These are phyloP conservation scores for Heliothis subflexa DNA, from an alignment of 1,140 invertebrate genomes.

Conservation along the genomic window DNA sequence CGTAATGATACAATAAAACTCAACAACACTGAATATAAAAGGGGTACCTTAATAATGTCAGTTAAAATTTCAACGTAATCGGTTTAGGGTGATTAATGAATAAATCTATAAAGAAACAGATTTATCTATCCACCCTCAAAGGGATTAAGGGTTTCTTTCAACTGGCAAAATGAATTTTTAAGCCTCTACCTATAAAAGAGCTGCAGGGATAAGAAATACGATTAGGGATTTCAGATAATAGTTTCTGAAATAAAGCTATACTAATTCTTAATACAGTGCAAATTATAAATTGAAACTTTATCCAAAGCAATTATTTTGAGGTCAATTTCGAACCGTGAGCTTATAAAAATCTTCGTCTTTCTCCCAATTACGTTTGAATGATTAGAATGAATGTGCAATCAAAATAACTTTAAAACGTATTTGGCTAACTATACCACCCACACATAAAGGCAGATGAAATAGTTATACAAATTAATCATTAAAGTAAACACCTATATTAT, in stretches of 20 bases:
- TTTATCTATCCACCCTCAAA: conserved; percentile 50
- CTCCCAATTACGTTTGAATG: too few species aligned
- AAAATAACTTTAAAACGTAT: too few species aligned
- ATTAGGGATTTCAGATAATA: conserved; percentile 35
- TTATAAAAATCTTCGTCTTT: too few species aligned
- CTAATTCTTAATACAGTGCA: neutral
- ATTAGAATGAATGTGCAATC: too few species aligned
- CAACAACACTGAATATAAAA: conserved; percentile 20
- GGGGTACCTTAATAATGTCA: conserved; percentile 39
- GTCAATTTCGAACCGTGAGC: neutral
- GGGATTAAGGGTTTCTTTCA: conserved; percentile 49
- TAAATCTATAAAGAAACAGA: conserved; percentile 57
- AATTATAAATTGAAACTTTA: neutral
- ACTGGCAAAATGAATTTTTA: conserved; percentile 51
- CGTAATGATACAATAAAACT: neutral
- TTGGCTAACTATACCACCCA: too few species aligned
- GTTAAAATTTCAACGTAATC: conserved; percentile 54
- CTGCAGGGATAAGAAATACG: conserved; percentile 35
- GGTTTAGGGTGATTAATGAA: conserved; percentile 55
- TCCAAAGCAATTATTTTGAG: neutral
- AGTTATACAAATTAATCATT: too few species aligned
- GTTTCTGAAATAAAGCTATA: conserved; percentile 23
- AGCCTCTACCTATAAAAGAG: conserved; percentile 45
- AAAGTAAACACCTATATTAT: too few species aligned
- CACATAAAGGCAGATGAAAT: too few species aligned